Evolutionary conservation across 1,140 invertebrate genomes (phyloP), one percentile per base, ranked within the genome.

Genomic region (Pristionchus pacificus): DNA sequence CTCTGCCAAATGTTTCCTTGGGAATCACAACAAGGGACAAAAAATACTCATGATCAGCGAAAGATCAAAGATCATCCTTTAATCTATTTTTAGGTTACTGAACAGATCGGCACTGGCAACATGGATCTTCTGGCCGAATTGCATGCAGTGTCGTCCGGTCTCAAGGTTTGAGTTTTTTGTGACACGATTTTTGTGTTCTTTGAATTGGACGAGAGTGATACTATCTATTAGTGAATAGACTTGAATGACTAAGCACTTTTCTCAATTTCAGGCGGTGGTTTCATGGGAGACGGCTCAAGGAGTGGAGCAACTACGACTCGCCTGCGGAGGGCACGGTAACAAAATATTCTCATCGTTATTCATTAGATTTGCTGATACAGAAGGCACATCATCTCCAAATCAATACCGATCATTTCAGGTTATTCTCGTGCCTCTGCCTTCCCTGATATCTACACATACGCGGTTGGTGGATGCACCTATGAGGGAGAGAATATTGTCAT

Each of bases 401-500:
- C n/a, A n/a, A n/a, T n/a, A n/a, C n/a, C n/a, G n/a, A n/a, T n/a
- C n/a, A n/a, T n/a, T 49, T 49, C 38, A 49, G 38, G 94, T 14
- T 97, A 91, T 85, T 91, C 93, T 88, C 88, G 90, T 28, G 88
- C 90, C 59, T 92, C 91, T 71, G 92, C 91, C 83, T 87, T 96
- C 30, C 92, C 92, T 25, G 87, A 89, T 60, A 90, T 90, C 15
- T 95, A 94, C 84, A 89, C 89, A 14, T 85, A 90, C 72, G 88
- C 90, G 1, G 92, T 91, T 0, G 92, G 93, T 30, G 89, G 90
- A 60, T 91, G 91, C 84, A 95, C 92, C 1, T 95, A 95, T 81
- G 93, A 95, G 86, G 93, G 93, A 64, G 93, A 95, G 86, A 94
- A 95, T 82, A 93, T 92, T 0, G 92, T 95, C 15, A 85, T 96